Conservation (phyloP, 37 sponge, comb jelly and placozoan species). For the Crambe crambe region DNA sequence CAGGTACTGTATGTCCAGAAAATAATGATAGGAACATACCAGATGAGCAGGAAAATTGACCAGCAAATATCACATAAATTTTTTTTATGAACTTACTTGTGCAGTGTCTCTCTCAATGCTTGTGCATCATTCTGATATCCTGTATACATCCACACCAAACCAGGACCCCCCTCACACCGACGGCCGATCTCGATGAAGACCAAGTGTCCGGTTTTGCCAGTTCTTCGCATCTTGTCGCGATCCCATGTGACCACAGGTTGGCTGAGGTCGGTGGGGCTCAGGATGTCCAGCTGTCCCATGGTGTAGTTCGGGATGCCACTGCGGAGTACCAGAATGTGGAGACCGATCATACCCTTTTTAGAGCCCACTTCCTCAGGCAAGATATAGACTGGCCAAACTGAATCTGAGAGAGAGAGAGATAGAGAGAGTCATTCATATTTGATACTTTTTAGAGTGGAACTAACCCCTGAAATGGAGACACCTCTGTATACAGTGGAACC, state of each 20-base stretch:
- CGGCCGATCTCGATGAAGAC: constrained; percentile 81
- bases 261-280: constrained; percentile 47
- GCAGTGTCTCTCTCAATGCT: constrained; percentile 64
- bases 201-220: constrained; percentile 69
- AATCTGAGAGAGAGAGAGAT: constrained; percentile 45
- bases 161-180: constrained; percentile 65
- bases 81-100: constrained; percentile 27
- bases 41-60: too few relatives aligned
- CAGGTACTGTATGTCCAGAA: too few relatives aligned
- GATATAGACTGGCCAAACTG: constrained; percentile 63
- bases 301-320: constrained; percentile 26
- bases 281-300: constrained; percentile 45
- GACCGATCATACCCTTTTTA: constrained; percentile 27
- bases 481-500: too few relatives aligned
- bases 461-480: too few relatives aligned
- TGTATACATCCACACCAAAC: constrained; percentile 78
- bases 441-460: too few relatives aligned
- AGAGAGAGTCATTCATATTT: too few relatives aligned
- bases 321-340: constrained; percentile 25
- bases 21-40: too few relatives aligned
- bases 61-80: too few relatives aligned
- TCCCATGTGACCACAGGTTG: constrained; percentile 64
- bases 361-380: constrained; percentile 57
- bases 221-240: constrained; percentile 72
- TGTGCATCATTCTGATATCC: constrained; percentile 30